Evolutionary conservation across 2,797 vertebrate genomes (phyloP).

Genomic region (Catostomus latipinnis): DNA sequence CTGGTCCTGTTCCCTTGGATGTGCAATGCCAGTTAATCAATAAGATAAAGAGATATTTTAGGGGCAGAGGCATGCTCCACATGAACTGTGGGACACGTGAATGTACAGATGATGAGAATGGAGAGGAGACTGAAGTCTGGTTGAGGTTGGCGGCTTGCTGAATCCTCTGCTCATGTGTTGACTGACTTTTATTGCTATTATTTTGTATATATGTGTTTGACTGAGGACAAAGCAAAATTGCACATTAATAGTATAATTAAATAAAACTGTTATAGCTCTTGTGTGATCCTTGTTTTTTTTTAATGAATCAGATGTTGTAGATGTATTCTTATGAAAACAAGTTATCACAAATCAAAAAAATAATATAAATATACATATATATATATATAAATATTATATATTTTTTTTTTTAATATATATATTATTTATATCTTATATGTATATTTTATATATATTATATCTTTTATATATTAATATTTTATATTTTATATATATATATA

Average conservation of each 20-base stretch:
- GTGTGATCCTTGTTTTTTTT: not conserved
- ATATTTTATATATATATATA: too few relatives aligned
- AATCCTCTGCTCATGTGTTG: conserved; percentile 25
- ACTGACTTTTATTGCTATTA: conserved; percentile 37
- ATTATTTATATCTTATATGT: too few relatives aligned
- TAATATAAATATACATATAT: too few relatives aligned
- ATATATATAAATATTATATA: too few relatives aligned
- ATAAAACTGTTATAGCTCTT: conserved; percentile 27
- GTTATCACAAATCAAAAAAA: too few relatives aligned
- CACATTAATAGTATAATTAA: conserved; percentile 73
- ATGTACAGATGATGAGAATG: conserved; percentile 72
- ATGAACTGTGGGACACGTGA: conserved; percentile 71
- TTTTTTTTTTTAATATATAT: too few relatives aligned
- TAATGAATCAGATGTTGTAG: not conserved
- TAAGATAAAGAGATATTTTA: conserved; percentile 31
- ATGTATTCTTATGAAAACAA: too few relatives aligned
- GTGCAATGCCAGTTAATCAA: conserved; percentile 64
- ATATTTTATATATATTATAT: too few relatives aligned
- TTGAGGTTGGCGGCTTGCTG: not conserved
- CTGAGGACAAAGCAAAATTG: conserved; percentile 66
- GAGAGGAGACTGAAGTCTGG: not conserved
- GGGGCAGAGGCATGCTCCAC: conserved; percentile 57
- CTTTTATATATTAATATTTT: too few relatives aligned
- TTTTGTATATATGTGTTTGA: conserved; percentile 46
- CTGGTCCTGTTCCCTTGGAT: conserved; percentile 66